Conservation (phyloP, 64 coral and sea anemone species). For the Platygyra sinensis region DNA sequence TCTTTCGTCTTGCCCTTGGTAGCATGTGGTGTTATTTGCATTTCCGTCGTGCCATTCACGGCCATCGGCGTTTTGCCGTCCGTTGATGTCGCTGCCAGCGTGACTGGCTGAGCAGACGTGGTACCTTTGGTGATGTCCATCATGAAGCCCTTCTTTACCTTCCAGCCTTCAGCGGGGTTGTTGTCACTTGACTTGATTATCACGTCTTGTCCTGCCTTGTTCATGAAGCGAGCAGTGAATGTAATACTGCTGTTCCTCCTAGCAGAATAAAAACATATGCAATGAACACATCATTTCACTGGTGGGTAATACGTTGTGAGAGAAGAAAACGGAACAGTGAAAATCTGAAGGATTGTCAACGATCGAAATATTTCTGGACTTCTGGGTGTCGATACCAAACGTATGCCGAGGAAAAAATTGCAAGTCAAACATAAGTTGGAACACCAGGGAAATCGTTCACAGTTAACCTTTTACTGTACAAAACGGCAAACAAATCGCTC, state of each 20-base stretch:
- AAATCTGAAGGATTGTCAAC: too few relatives aligned
- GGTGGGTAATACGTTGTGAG: not conserved
- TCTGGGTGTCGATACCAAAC: too few relatives aligned
- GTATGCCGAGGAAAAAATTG: too few relatives aligned
- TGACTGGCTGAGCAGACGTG: slow-evolving; percentile 44
- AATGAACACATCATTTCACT: not conserved
- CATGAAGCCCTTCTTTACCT: slow-evolving; percentile 57
- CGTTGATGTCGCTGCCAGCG: slow-evolving; percentile 12
- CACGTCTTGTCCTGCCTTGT: slow-evolving; percentile 59
- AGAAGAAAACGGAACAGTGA: too few relatives aligned
- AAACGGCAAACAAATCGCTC: too few relatives aligned
- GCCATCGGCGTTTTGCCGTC: slow-evolving; percentile 19
- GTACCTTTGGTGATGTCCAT: slow-evolving; percentile 72
- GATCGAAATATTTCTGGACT: too few relatives aligned
- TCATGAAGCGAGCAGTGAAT: slow-evolving; percentile 41
- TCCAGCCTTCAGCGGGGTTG: slow-evolving; percentile 16
- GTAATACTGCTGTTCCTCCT: slow-evolving; percentile 73
- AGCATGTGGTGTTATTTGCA: slow-evolving; percentile 4
- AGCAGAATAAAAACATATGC: too few relatives aligned
- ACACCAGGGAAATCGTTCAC: too few relatives aligned
- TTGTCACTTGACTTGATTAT: slow-evolving; percentile 25
- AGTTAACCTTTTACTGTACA: too few relatives aligned
- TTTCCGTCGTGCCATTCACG: slow-evolving; percentile 40
- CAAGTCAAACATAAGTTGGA: too few relatives aligned
- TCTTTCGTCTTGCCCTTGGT: slow-evolving; percentile 2